Percentiles rank a stretch among this genome's conserved stretches.
Evolutionary conservation across 1,140 invertebrate genomes (phyloP).

Genomic region (Antheraea mylitta): DNA sequence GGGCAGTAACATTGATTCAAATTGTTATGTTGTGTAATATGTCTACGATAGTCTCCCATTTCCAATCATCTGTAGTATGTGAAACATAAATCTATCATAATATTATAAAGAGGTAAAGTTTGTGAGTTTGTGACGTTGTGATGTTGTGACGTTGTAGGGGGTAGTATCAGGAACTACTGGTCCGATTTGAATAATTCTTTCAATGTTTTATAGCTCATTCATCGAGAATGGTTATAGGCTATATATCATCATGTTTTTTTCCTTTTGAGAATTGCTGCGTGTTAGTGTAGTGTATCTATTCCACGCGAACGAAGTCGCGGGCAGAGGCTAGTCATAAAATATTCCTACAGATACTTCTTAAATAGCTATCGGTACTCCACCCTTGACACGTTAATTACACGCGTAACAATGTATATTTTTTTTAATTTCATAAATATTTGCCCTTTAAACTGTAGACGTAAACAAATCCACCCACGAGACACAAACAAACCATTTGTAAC

Average conservation of each 20-base stretch:
- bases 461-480: constrained; percentile 4
- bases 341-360: neutral
- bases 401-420: constrained; percentile 4
- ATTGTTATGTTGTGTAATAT: neutral
- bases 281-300: too few species aligned
- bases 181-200: too few species aligned
- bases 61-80: neutral
- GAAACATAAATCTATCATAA: too few species aligned
- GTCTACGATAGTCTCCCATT: neutral
- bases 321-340: neutral
- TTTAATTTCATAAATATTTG: constrained; percentile 4
- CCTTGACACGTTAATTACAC: neutral
- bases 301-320: too few species aligned
- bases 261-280: too few species aligned
- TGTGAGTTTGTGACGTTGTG: too few species aligned
- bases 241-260: too few species aligned
- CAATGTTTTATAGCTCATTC: too few species aligned
- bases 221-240: too few species aligned
- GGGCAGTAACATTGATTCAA: neutral
- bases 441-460: neutral
- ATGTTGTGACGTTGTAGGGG: too few species aligned
- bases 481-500: constrained; percentile 10
- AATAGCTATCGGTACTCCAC: neutral
- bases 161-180: too few species aligned
- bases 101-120: too few species aligned